Evolutionary conservation across 1,140 invertebrate genomes (phyloP).

Genomic region (Nylanderia fulva): DNA sequence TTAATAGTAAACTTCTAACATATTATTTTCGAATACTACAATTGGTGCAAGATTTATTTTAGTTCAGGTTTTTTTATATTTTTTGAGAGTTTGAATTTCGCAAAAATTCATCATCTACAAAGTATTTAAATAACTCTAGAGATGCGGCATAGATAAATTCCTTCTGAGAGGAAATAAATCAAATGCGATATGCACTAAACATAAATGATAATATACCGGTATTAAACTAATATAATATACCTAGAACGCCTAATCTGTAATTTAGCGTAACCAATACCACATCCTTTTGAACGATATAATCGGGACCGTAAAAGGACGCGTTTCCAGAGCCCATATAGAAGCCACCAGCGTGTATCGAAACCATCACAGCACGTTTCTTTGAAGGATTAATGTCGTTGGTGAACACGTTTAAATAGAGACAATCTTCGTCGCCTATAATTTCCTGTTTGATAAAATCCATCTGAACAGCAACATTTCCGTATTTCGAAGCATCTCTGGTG

Average conservation of each 20-base stretch:
- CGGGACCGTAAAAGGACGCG: slow-evolving; percentile 80
- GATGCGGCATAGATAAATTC: too few species aligned
- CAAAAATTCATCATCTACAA: too few species aligned
- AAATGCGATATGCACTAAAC: neutral
- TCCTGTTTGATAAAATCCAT: slow-evolving; percentile 12
- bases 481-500: slow-evolving; percentile 85
- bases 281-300: slow-evolving; percentile 86
- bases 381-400: slow-evolving; percentile 84
- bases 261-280: slow-evolving; percentile 87
- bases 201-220: neutral
- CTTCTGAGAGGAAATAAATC: neutral
- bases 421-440: slow-evolving; percentile 88
- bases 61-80: too few species aligned
- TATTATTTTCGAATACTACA: too few species aligned
- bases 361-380: slow-evolving; percentile 81
- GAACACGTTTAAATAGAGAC: slow-evolving; percentile 94
- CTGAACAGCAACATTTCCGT: slow-evolving; percentile 86
- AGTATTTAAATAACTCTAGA: too few species aligned
- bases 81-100: too few species aligned
- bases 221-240: slow-evolving; percentile 72
- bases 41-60: too few species aligned
- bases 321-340: slow-evolving; percentile 85
- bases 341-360: slow-evolving; percentile 88
- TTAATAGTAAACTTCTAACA: too few species aligned
- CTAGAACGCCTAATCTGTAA: slow-evolving; percentile 86